Percentiles rank a stretch among this genome's conserved stretches.
Evolutionary conservation across 2,113 vertebrate genomes (phyloP).

Genomic region (Callocephalon fimbriatum): DNA sequence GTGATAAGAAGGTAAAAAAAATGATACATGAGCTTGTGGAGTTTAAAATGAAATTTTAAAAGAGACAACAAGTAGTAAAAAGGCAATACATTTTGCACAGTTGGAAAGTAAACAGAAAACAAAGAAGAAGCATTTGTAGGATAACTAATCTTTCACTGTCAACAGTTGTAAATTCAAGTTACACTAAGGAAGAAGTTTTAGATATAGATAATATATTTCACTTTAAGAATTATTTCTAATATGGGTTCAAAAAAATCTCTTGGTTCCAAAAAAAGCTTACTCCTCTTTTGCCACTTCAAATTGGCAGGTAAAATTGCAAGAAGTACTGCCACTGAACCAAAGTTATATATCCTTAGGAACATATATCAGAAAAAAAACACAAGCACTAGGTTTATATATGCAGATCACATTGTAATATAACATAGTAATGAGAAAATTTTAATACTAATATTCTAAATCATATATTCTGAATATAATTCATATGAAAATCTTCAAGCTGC

Average conservation of each 20-base stretch:
- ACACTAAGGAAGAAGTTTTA: background rate
- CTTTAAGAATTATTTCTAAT: background rate
- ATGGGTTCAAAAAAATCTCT: background rate
- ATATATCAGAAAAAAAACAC: background rate
- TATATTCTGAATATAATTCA: background rate
- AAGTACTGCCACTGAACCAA: slow-evolving; percentile 56
- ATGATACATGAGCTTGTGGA: slow-evolving; percentile 77
- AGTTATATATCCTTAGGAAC: background rate
- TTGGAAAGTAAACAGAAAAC: slow-evolving; percentile 69
- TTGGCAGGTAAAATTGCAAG: background rate
- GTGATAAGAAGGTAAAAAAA: slow-evolving; percentile 81
- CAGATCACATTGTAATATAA: background rate
- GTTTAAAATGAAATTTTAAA: slow-evolving; percentile 76
- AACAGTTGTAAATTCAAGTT: background rate
- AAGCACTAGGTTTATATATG: background rate
- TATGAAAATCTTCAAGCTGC: background rate
- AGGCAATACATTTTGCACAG: slow-evolving; percentile 75
- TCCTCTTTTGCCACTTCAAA: background rate
- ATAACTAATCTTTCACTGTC: slow-evolving; percentile 8
- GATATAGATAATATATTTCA: background rate
- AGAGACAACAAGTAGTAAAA: slow-evolving; percentile 78
- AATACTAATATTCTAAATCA: background rate
- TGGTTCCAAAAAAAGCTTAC: background rate
- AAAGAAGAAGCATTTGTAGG: slow-evolving; percentile 29
- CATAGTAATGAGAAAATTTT: background rate